phyloP scores from a whole-genome alignment of 2,113 vertebrate species.

The Orcinus orca region DNA sequence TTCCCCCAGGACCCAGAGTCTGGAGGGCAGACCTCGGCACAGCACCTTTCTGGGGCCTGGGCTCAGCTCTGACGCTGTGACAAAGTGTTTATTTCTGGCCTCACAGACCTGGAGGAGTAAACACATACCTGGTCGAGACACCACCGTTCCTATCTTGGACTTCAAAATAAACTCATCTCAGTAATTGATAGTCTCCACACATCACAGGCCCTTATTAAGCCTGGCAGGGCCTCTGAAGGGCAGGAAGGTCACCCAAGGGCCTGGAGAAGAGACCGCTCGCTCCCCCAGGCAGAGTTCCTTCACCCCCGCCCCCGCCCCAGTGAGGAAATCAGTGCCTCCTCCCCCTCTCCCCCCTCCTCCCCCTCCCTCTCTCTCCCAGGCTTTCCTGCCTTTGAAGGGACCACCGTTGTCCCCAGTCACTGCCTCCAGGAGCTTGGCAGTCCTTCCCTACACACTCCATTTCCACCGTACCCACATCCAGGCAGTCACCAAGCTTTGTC shows the following conservation, averaged over 20 bases:
- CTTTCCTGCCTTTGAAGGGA: background rate
- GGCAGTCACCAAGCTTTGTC: too few relatives aligned
- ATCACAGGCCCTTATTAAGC: slow-evolving; percentile 50
- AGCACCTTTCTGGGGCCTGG: background rate
- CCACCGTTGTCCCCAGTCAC: accelerated
- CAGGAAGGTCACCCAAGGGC: background rate
- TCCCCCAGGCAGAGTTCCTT: background rate
- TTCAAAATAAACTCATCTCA: slow-evolving; percentile 65
- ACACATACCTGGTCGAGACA: slow-evolving; percentile 54
- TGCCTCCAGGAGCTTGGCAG: background rate
- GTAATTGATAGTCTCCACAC: slow-evolving; percentile 47
- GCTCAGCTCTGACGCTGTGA: background rate
- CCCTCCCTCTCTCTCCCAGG: background rate
- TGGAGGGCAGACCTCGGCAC: background rate
- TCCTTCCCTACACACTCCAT: accelerated
- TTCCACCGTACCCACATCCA: too few relatives aligned
- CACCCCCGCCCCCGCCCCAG: too few relatives aligned
- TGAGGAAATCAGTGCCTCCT: background rate
- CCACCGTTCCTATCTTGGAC: background rate
- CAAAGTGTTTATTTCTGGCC: slow-evolving; percentile 17
- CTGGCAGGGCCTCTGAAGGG: slow-evolving; percentile 35
- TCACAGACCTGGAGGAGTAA: slow-evolving; percentile 21
- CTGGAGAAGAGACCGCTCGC: background rate
- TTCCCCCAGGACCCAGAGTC: background rate
- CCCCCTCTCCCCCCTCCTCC: accelerated